Evolutionary conservation across 2,888 invertebrate genomes (phyloP).

Genomic region (Meta bourneti): DNA sequence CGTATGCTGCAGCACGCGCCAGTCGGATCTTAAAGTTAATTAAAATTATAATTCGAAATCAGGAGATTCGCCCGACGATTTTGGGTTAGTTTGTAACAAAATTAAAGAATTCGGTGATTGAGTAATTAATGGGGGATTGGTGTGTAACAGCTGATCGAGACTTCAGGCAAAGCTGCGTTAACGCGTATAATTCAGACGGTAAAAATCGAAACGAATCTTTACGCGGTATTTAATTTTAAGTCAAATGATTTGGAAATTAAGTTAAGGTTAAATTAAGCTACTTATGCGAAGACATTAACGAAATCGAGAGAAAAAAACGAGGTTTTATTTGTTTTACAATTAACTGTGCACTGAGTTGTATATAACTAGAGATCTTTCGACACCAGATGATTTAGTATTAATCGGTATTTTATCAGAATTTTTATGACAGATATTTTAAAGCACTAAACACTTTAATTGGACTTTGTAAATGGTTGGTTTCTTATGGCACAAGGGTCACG

Average conservation of each 20-base stretch:
- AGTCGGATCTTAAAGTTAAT: slow-evolving; percentile 31
- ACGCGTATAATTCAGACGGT: neutral
- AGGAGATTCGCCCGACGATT: neutral
- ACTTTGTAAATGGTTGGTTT: too few relatives aligned
- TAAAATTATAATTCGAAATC: slow-evolving; percentile 37
- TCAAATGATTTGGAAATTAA: neutral
- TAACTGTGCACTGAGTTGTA: too few relatives aligned
- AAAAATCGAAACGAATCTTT: neutral
- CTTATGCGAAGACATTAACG: neutral
- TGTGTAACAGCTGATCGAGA: slow-evolving; percentile 2
- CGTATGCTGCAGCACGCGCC: slow-evolving; percentile 22
- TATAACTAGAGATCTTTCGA: too few relatives aligned
- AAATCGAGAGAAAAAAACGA: neutral
- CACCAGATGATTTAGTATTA: too few relatives aligned
- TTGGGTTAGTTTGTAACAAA: neutral
- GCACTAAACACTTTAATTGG: too few relatives aligned
- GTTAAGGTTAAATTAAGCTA: neutral
- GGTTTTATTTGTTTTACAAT: neutral
- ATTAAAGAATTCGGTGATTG: slow-evolving; percentile 7
- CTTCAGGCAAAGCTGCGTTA: slow-evolving; percentile 2
- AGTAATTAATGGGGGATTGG: neutral
- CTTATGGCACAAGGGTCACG: too few relatives aligned
- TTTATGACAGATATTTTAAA: too few relatives aligned
- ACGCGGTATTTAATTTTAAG: neutral
- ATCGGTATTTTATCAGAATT: too few relatives aligned